Evolutionary conservation across 2,888 invertebrate species (phyloP).

Genomic region (Chrysolina oricalcia): DNA sequence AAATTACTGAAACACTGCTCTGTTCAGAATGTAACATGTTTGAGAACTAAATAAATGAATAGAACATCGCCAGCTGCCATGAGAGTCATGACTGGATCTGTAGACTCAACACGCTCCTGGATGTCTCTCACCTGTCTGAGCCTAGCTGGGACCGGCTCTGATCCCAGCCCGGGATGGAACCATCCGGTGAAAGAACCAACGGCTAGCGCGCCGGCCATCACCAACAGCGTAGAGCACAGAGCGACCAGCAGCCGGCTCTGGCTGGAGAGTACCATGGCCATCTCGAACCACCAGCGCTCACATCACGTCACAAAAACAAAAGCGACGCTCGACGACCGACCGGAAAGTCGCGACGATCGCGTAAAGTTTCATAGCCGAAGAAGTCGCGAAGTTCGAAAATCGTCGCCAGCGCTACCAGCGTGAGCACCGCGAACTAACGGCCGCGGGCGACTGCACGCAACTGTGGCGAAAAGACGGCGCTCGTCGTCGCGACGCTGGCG

Average conservation of each 20-base stretch:
- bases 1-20: no score
- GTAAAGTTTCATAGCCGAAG: conserved; percentile 47
- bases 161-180: conserved; percentile 74
- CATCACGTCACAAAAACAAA: conserved; percentile 38
- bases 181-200: conserved; percentile 78
- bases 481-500: conserved; percentile 49
- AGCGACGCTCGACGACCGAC: conserved; percentile 5
- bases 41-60: no score
- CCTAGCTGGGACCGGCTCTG: conserved; percentile 75
- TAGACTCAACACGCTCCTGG: neutral
- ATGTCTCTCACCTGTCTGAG: conserved; percentile 74
- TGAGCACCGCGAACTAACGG: conserved; percentile 64
- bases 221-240: conserved; percentile 74
- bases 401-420: conserved; percentile 64
- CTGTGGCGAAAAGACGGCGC: conserved; percentile 64
- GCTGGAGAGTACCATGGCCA: conserved; percentile 81
- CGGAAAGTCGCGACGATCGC: conserved; percentile 30
- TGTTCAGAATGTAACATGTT: no score
- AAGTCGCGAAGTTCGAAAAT: conserved; percentile 61
- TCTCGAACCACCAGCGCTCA: conserved; percentile 59
- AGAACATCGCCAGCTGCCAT: no score
- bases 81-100: no score
- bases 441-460: conserved; percentile 67
- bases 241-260: conserved; percentile 77
- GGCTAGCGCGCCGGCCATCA: conserved; percentile 75